Percentiles rank a stretch among this genome's conserved stretches.
Conservation (phyloP, 1,140 invertebrate genomes). For the Lepidurus couesii region DNA sequence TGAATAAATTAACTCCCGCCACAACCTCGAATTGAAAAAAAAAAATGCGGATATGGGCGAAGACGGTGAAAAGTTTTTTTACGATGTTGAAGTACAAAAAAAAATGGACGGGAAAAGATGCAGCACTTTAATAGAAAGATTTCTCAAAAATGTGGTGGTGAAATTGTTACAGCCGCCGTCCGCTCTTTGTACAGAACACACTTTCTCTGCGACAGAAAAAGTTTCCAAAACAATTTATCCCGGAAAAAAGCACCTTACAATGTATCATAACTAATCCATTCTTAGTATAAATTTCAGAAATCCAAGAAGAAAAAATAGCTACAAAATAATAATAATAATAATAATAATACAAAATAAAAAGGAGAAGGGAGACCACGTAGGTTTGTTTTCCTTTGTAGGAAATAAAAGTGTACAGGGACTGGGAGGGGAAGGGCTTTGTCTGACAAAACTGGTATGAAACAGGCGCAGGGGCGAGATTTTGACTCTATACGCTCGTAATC, state of each 20-base stretch:
- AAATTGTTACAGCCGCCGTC: conserved; percentile 14
- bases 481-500: conserved; percentile 1
- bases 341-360: conserved; percentile 2
- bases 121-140: background rate
- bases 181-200: conserved; percentile 9
- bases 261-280: background rate
- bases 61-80: background rate
- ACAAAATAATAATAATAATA: background rate
- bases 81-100: conserved; percentile 7
- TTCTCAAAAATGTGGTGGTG: background rate
- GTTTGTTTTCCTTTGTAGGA: background rate
- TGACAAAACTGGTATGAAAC: conserved; percentile 19
- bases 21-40: conserved; percentile 7
- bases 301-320: background rate
- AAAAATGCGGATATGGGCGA: conserved; percentile 21
- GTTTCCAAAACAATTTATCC: conserved; percentile 20
- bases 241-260: conserved; percentile 21
- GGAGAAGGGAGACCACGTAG: conserved; percentile 9
- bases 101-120: conserved; percentile 15
- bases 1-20: conserved; percentile 22
- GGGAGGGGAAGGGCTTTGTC: conserved; percentile 12
- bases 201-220: conserved; percentile 22
- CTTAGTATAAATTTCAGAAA: conserved; percentile 20
- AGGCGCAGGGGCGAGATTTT: conserved; percentile 1
- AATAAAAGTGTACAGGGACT: background rate